These are phyloP conservation scores for Thamnophis sirtalis DNA, from an alignment of 2,113 vertebrate genomes.

Conservation along the genomic window DNA sequence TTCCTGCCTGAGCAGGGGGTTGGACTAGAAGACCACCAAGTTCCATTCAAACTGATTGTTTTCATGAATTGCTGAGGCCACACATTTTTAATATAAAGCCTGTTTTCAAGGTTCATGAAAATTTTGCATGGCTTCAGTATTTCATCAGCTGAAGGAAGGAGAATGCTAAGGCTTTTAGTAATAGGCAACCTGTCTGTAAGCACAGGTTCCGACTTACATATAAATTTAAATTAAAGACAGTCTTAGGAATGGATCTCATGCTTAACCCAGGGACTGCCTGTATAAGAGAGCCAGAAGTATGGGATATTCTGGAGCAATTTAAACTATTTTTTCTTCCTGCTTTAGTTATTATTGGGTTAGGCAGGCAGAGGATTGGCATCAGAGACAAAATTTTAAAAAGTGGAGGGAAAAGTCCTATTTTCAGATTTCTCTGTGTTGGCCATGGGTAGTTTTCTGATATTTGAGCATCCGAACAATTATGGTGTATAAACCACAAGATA, in stretches of 20 bases:
- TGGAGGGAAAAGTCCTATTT: background rate
- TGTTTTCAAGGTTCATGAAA: background rate
- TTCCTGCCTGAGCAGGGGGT: background rate
- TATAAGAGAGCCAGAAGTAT: background rate
- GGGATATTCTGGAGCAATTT: background rate
- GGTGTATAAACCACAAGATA: background rate
- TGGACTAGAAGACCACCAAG: background rate
- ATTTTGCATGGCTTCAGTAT: background rate
- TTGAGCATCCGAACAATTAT: background rate
- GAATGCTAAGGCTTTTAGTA: background rate
- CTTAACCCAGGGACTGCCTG: background rate
- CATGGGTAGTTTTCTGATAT: background rate
- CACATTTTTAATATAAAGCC: background rate
- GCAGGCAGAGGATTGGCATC: background rate
- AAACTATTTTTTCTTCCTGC: background rate
- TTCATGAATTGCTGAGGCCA: background rate
- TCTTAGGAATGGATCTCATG: background rate
- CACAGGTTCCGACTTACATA: too few relatives aligned
- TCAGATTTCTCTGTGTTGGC: background rate
- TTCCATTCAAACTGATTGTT: background rate
- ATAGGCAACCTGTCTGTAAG: too few relatives aligned
- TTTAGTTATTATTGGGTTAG: background rate
- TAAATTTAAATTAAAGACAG: background rate
- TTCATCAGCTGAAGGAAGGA: background rate
- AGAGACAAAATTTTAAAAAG: background rate